Conservation (phyloP, 2,888 invertebrate species). For the Morpho helenor region DNA sequence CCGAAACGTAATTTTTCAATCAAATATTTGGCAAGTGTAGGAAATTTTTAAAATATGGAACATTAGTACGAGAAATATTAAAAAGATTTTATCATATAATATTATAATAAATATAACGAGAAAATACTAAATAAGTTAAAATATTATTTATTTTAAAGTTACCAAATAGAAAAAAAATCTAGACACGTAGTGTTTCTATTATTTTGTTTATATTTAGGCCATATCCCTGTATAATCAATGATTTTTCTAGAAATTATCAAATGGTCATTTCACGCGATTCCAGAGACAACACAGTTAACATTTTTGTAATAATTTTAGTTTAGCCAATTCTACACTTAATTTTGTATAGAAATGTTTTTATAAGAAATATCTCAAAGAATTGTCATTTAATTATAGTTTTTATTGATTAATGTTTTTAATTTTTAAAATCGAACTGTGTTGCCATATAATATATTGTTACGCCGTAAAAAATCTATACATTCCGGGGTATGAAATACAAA, state of each 20-base stretch:
- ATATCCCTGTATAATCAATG: slow-evolving; percentile 7
- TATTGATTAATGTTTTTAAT: neutral
- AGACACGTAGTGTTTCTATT: slow-evolving; percentile 19
- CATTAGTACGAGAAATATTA: too few species aligned
- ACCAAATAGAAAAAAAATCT: slow-evolving; percentile 7
- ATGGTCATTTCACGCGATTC: slow-evolving; percentile 28
- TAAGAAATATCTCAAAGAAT: slow-evolving; percentile 16
- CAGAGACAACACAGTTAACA: slow-evolving; percentile 26
- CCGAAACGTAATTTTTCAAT: too few species aligned
- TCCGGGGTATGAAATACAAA: slow-evolving; percentile 52
- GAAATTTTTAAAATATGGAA: too few species aligned
- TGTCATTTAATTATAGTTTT: slow-evolving; percentile 7
- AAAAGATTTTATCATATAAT: too few species aligned
- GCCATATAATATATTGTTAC: slow-evolving; percentile 32
- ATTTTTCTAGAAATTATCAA: slow-evolving; percentile 6
- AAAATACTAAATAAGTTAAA: too few species aligned
- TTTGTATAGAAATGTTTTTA: slow-evolving; percentile 14
- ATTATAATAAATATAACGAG: too few species aligned
- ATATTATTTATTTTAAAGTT: neutral
- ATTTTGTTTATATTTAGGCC: slow-evolving; percentile 9
- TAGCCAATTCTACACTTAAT: slow-evolving; percentile 15
- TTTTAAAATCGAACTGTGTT: slow-evolving; percentile 31
- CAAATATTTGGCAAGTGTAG: too few species aligned
- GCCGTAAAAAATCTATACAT: slow-evolving; percentile 49
- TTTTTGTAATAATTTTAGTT: slow-evolving; percentile 5